A percentile compares a stretch with the other conserved stretches of the same genome.
phyloP scores from a whole-genome alignment of 2,113 vertebrate species.

The Apus apus region DNA sequence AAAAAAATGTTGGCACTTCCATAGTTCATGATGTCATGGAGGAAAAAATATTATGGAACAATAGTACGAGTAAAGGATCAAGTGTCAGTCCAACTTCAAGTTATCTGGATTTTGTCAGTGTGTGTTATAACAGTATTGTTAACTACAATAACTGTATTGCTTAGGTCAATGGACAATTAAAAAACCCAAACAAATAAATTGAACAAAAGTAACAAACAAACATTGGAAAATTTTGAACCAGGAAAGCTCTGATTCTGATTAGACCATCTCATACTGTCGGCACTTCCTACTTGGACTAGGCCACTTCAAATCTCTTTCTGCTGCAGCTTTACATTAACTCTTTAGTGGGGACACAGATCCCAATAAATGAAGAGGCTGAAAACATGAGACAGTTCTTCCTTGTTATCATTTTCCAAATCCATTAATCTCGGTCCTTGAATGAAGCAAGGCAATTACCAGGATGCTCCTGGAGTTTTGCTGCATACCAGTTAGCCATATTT shows the following conservation, averaged over 20 bases:
- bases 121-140: constrained; percentile 44
- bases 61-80: constrained; percentile 69
- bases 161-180: not conserved
- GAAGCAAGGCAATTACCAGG: not conserved
- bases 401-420: not conserved
- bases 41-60: constrained; percentile 73
- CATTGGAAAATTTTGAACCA: not conserved
- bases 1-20: constrained; percentile 53
- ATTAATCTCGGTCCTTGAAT: not conserved
- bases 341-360: not conserved
- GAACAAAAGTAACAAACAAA: not conserved
- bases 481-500: rapidly evolving
- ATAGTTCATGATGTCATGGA: constrained; percentile 66
- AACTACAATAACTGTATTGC: constrained; percentile 44
- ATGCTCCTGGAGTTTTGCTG: not conserved
- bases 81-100: constrained; percentile 46
- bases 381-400: not conserved
- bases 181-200: not conserved
- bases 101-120: constrained; percentile 66
- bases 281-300: not conserved
- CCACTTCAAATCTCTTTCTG: not conserved
- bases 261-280: not conserved
- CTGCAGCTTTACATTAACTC: not conserved
- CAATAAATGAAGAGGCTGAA: not conserved
- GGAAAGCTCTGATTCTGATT: not conserved